Evolutionary conservation across 2,888 invertebrate species (phyloP), one percentile per base, ranked within the genome.

Genomic region (Subacronicta megacephala): DNA sequence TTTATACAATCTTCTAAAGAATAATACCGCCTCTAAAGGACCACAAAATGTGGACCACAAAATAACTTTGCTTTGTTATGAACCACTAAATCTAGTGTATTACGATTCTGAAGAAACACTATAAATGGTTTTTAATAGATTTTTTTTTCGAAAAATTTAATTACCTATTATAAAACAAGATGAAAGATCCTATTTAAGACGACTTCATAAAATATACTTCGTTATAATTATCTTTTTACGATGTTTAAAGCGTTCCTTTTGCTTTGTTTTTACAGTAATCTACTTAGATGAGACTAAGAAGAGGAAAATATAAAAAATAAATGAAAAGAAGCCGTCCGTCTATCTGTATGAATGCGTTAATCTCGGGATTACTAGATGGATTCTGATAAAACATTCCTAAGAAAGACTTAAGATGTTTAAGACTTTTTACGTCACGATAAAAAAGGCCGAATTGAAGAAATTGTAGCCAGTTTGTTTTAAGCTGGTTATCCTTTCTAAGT

Each of bases 221-320:
- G 20, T 49, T 67, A 77, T 64, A 75, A 71, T 72, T 72, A 50
- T 40, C 40, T 64, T 72, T 72, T 75, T 57, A 65, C 58, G 49
- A 29, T 61, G 9, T 62, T 67, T 56, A 56, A 44, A 60, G 37
- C 42, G 43, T 62, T 71, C 41, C 31, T 51, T 62, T 71, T 72
- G 71, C 75, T 75, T 77, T 77, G 72, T 78, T 75, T 72, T 72
- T 61, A 65, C 31, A 29, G 61, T 77, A 77, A 72, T 75, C 78
- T 75, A 69, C 76, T 72, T 64, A 75, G 20, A 62, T 37, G 15
- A 38, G 47, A 54, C 59, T 64, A 46, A 70, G 41, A 63, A 41
- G 54, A 50, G 61, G 54, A 26, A 49, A 64, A 56, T 62, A 62
- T 75, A 75, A 75, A 77, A 77, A 64, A 63, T 56, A 72, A 78